Conservation (phyloP, 2,113 vertebrate genomes). For the Zosterops pallidus region DNA sequence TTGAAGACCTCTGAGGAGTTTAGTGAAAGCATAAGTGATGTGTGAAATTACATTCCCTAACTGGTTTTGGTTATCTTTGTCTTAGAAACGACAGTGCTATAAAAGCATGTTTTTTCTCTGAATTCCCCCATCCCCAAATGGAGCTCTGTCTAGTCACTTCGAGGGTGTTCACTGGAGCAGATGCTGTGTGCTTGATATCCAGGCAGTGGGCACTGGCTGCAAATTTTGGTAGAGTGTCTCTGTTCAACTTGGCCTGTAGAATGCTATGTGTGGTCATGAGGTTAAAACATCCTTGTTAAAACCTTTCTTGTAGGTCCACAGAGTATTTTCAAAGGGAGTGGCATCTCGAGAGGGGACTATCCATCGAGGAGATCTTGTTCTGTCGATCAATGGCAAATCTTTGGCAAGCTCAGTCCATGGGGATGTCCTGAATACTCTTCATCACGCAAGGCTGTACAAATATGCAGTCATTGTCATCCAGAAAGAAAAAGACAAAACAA, state of each 20-base stretch:
- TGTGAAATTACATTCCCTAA: not conserved
- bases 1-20: not conserved
- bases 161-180: not conserved
- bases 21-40: not conserved
- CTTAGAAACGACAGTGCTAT: not conserved
- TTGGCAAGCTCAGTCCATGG: constrained; percentile 82
- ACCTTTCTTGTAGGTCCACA: constrained; percentile 82
- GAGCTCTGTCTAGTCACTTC: not conserved
- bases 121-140: not conserved
- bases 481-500: constrained; percentile 70
- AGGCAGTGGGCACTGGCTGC: not conserved
- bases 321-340: constrained; percentile 88
- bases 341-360: constrained; percentile 87
- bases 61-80: not conserved
- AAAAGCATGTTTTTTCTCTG: not conserved
- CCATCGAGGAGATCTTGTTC: constrained; percentile 82
- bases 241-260: not conserved
- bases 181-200: not conserved
- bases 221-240: not conserved
- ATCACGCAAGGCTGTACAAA: constrained; percentile 81
- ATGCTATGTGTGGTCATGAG: not conserved
- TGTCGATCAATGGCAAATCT: constrained; percentile 86
- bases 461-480: constrained; percentile 82
- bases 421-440: constrained; percentile 85
- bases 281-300: not conserved